Conservation (phyloP, 2,113 vertebrate species). For the Psophia crepitans region DNA sequence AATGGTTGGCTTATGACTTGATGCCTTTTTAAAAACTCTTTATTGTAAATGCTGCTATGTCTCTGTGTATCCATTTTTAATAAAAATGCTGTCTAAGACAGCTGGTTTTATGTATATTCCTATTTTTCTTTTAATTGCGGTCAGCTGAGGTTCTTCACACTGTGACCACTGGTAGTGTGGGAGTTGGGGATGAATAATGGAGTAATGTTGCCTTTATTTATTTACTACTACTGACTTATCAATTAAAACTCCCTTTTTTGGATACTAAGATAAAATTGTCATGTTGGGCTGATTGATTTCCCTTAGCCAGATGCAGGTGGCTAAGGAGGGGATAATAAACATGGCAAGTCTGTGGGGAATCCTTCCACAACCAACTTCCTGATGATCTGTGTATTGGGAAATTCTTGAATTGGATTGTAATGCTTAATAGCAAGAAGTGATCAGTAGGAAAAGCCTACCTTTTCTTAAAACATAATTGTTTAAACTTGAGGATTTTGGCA, state of each 20-base stretch:
- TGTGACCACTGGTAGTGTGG: slow-evolving; percentile 17
- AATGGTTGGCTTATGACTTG: slow-evolving; percentile 72
- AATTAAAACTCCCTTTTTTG: background rate
- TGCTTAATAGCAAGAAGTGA: background rate
- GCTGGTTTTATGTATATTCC: slow-evolving; percentile 61
- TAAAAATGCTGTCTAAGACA: slow-evolving; percentile 81
- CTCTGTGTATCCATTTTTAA: slow-evolving; percentile 80
- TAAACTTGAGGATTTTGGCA: background rate
- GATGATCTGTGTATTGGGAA: background rate
- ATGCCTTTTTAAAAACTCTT: slow-evolving; percentile 70
- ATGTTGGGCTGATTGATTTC: background rate
- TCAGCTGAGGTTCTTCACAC: background rate
- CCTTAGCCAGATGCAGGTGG: background rate
- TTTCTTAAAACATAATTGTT: background rate
- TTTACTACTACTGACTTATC: background rate
- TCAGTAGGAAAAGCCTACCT: background rate
- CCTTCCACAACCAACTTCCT: background rate
- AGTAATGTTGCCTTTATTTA: slow-evolving; percentile 47
- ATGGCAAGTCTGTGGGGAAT: background rate
- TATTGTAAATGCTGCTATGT: slow-evolving; percentile 89
- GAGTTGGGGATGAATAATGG: background rate
- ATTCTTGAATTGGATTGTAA: background rate
- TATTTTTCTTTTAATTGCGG: slow-evolving; percentile 33
- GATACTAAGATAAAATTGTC: background rate
- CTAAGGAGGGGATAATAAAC: slow-evolving; percentile 17